Evolutionary conservation across 2,888 invertebrate genomes (phyloP), one percentile per base, ranked within the genome.

Genomic region (Tuta absoluta): DNA sequence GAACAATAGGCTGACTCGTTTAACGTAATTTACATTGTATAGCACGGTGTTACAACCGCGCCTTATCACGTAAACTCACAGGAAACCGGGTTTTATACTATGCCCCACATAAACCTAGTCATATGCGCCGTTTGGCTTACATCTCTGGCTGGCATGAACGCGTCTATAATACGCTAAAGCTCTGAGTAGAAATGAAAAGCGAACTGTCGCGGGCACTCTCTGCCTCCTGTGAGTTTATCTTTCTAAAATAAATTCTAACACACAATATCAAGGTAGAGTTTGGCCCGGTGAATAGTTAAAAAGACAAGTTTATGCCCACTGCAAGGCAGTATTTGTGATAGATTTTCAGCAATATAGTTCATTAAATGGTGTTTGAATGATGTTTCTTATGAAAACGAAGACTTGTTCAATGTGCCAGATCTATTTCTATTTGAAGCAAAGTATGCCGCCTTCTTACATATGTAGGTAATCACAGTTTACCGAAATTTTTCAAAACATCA

Each of bases 1-100:
- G 78, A 81, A 80, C 81, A 81, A 82, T 79, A 75, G 77, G 73
- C 68, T 68, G 67, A 73, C 74, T 75, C 75, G 75, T 76, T 77
- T 76, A 76, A 74, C 77, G 76, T 79, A 77, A 79, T 73, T 80
- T 72, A 72, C 72, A 75, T 77, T 80, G 79, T 78, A 75, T 74
- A 73, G 73, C 75, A 71, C 69, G 73, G 71, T 72, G 75, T 71
- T 74, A 71, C 75, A 68, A 72, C 67, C 67, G 49, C 62, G 63
- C 69, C 78, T 79, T 80, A 80, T 80, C 82, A 75, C 72, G 75
- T 75, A 72, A 75, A 76, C 76, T 73, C 72, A 75, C 77, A 76
- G 80, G 78, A 73, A 76, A 77, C 76, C 77, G 73, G 75, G 71
- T 76, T 56, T 7, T 5, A 12, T 23, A 11, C 2, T 53, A 48